A percentile compares a stretch with the other conserved stretches of the same genome.
phyloP scores from a whole-genome alignment of 2,888 invertebrate species.

The Micropterix aruncella region DNA sequence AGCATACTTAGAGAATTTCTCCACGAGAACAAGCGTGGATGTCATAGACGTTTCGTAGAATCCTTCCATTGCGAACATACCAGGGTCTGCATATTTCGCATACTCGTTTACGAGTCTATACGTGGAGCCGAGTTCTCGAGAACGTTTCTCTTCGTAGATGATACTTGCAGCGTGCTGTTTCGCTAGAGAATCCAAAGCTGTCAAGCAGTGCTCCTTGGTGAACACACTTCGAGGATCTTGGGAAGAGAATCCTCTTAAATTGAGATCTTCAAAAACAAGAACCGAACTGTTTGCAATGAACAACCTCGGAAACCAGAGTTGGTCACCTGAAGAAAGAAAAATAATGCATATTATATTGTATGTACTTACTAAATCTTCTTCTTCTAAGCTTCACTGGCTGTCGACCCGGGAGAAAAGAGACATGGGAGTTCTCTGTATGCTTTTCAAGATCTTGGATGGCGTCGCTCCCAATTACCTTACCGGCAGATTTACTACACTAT shows the following conservation, averaged over 20 bases:
- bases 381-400: no score
- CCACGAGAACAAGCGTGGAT: background rate
- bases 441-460: no score
- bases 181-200: background rate
- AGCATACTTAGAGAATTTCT: background rate
- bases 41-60: background rate
- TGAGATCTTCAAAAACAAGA: background rate
- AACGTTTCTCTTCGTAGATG: background rate
- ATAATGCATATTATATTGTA: no score
- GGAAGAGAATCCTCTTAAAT: background rate
- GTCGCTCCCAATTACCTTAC: no score
- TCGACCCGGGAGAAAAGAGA: no score
- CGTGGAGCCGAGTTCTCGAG: background rate
- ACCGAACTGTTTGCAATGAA: background rate
- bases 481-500: no score
- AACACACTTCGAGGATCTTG: background rate
- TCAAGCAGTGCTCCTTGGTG: background rate
- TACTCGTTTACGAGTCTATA: background rate
- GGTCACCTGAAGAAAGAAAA: background rate
- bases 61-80: background rate
- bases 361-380: no score
- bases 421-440: no score
- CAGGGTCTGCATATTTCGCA: background rate
- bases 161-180: background rate
- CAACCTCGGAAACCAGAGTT: background rate